These are phyloP conservation scores for Gnathonemus echidnorhynchus DNA, from an alignment of 2,113 vertebrate genomes.

Conservation along the genomic window DNA sequence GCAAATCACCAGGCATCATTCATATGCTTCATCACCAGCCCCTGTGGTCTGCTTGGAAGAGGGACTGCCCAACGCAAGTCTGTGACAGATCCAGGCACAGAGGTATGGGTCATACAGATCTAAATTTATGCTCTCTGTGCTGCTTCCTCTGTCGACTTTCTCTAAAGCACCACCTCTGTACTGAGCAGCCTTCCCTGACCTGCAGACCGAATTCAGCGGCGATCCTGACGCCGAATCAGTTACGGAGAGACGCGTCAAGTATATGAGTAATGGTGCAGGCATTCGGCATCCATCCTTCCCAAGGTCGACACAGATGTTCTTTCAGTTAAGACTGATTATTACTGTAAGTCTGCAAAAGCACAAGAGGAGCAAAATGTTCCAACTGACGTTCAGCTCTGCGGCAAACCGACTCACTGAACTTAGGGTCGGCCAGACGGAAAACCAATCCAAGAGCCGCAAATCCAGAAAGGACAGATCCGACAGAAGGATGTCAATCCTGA, in stretches of 20 bases:
- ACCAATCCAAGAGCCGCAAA: background rate
- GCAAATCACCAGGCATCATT: background rate
- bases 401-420: background rate
- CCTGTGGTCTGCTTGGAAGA: background rate
- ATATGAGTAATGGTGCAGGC: background rate
- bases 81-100: background rate
- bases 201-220: background rate
- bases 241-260: background rate
- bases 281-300: background rate
- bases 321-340: background rate
- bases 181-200: background rate
- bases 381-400: background rate
- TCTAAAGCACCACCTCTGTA: background rate
- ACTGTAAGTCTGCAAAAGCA: background rate
- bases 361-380: background rate
- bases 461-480: background rate
- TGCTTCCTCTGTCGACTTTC: background rate
- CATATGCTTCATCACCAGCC: background rate
- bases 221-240: background rate
- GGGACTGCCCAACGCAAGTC: background rate
- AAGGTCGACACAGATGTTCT: constrained; percentile 1
- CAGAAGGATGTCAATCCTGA: background rate
- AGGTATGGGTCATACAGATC: background rate
- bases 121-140: background rate
- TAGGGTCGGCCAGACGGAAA: background rate